Conservation (phyloP, 37 sponge, comb jelly and placozoan species). For the Agelas oroides region DNA sequence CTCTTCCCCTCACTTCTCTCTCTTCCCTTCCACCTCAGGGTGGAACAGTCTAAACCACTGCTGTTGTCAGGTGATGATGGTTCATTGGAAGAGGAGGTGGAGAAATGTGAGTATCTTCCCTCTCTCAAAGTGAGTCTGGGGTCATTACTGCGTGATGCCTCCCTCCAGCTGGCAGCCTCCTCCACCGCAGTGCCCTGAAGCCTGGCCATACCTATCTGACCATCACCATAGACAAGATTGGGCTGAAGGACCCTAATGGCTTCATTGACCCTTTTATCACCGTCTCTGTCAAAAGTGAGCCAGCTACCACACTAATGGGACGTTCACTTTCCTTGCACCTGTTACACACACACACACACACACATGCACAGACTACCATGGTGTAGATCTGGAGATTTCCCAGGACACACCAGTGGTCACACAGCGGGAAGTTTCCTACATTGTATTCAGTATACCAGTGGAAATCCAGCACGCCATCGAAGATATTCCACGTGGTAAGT, state of each 20-base stretch:
- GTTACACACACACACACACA: neutral
- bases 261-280: conserved; percentile 69
- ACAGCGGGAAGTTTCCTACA: conserved; percentile 29
- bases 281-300: conserved; percentile 69
- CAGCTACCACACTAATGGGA: neutral
- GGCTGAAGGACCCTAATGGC: conserved; percentile 70
- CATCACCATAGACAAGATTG: conserved; percentile 77
- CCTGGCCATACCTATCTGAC: conserved; percentile 68
- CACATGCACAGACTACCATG: neutral
- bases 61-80: too few species aligned
- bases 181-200: conserved; percentile 3
- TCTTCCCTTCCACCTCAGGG: too few species aligned
- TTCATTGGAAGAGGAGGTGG: too few species aligned
- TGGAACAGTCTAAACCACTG: too few species aligned
- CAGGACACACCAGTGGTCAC: conserved; percentile 58
- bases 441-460: conserved; percentile 43
- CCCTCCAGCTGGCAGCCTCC: conserved; percentile 35
- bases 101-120: too few species aligned
- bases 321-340: too few species aligned
- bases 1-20: too few species aligned
- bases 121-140: too few species aligned
- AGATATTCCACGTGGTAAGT: conserved; percentile 55
- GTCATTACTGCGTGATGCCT: too few species aligned
- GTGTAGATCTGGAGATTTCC: conserved; percentile 11
- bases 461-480: conserved; percentile 55